Percentiles rank a stretch among this genome's conserved stretches.
phyloP scores from a whole-genome alignment of 2,113 vertebrate species.

The Tinamus guttatus region DNA sequence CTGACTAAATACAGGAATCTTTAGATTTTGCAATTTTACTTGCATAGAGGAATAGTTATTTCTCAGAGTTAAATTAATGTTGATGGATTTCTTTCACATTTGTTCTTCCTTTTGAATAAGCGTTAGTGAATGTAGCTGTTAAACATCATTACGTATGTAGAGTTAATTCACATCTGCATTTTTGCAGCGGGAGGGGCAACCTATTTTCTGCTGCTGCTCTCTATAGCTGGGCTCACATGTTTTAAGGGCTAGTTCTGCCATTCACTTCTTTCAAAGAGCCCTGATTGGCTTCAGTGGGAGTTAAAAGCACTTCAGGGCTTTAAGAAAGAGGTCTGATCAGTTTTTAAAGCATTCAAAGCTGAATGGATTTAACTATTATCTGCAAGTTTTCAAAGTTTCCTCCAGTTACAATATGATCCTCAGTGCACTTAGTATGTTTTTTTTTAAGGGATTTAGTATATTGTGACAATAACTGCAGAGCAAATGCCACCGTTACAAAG shows the following conservation, averaged over 20 bases:
- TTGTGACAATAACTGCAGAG: constrained; percentile 54
- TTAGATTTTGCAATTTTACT: constrained; percentile 37
- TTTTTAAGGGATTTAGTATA: constrained; percentile 24
- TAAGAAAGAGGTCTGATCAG: constrained; percentile 69
- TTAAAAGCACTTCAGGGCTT: constrained; percentile 72
- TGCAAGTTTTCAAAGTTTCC: constrained; percentile 48
- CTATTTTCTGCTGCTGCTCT: constrained; percentile 63
- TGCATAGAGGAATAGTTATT: constrained; percentile 62
- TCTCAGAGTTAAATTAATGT: constrained; percentile 67
- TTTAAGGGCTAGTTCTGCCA: constrained; percentile 69
- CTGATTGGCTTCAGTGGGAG: constrained; percentile 70
- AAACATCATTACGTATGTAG: constrained; percentile 57
- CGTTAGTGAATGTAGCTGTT: constrained; percentile 65
- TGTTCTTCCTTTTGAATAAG: constrained; percentile 61
- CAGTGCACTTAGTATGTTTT: neutral
- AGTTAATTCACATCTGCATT: constrained; percentile 74
- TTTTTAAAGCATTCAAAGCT: constrained; percentile 67
- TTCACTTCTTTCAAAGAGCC: constrained; percentile 67
- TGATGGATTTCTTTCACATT: constrained; percentile 70
- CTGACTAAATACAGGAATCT: constrained; percentile 4
- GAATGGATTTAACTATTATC: constrained; percentile 62
- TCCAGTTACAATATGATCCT: neutral
- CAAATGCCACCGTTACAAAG: neutral
- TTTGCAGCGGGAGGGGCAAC: constrained; percentile 69
- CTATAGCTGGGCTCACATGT: constrained; percentile 14